Evolutionary conservation across 2,113 vertebrate species (phyloP).

Genomic region (Centropus bengalensis): DNA sequence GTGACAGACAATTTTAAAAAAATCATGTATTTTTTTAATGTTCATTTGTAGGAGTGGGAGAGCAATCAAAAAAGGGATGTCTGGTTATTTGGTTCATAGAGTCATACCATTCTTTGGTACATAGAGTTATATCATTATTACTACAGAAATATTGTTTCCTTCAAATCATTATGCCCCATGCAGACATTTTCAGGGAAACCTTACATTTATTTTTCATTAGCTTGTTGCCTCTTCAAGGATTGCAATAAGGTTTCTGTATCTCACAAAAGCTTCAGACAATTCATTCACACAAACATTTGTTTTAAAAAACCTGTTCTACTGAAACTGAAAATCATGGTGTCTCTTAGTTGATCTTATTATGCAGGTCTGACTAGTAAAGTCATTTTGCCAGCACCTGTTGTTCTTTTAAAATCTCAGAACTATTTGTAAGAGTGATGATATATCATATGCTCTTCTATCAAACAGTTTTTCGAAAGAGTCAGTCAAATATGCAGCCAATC

Average conservation of each 20-base stretch:
- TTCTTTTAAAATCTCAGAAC: constrained; percentile 31
- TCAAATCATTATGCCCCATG: not conserved
- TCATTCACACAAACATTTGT: not conserved
- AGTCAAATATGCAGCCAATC: constrained; percentile 49
- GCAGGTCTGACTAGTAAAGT: constrained; percentile 52
- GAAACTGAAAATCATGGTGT: not conserved
- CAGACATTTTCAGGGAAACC: not conserved
- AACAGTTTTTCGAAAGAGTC: constrained; percentile 21
- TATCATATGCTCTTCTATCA: constrained; percentile 36
- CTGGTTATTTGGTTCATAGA: not conserved
- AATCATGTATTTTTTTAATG: not conserved
- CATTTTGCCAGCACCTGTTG: constrained; percentile 5
- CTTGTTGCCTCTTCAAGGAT: not conserved
- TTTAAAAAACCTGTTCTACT: not conserved
- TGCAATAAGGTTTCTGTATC: not conserved
- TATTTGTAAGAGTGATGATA: not conserved
- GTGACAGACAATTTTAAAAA: not conserved
- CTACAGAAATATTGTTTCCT: not conserved
- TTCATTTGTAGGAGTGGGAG: not conserved
- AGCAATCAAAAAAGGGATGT: not conserved
- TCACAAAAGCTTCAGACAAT: not conserved
- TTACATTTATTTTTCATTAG: not conserved
- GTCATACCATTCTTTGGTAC: not conserved
- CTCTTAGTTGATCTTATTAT: not conserved
- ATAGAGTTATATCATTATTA: not conserved